Percentiles rank a stretch among this genome's conserved stretches.
phyloP scores from a whole-genome alignment of 2,888 invertebrate genomes.

The Drosophila seclusa region DNA sequence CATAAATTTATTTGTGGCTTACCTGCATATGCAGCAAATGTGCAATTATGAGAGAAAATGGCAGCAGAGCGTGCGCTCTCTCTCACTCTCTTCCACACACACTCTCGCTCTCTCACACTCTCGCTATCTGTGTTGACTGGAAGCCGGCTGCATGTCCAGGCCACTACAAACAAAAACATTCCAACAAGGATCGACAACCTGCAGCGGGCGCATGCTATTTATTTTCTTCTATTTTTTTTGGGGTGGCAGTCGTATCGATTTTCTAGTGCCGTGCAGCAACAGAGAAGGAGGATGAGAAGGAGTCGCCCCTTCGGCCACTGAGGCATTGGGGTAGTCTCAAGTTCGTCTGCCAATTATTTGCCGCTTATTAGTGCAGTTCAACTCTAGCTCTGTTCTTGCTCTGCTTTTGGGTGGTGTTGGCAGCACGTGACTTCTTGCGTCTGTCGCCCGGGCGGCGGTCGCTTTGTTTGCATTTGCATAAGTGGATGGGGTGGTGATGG shows the following conservation, averaged over 20 bases:
- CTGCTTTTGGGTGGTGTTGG: conserved; percentile 49
- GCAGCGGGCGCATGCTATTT: conserved; percentile 35
- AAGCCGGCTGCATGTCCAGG: conserved; percentile 45
- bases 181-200: conserved; percentile 76
- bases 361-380: conserved; percentile 69
- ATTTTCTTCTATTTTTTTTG: conserved; percentile 16
- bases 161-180: conserved; percentile 49
- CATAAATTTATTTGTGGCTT: conserved; percentile 34
- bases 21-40: conserved; percentile 42
- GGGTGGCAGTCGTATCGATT: conserved; percentile 69
- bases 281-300: conserved; percentile 1
- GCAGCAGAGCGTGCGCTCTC: conserved; percentile 2
- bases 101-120: neutral
- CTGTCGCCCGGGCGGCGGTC: conserved; percentile 37
- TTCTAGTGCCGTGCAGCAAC: conserved; percentile 59
- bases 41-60: conserved; percentile 33
- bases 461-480: conserved; percentile 74
- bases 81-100: conserved; percentile 2
- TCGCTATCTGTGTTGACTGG: conserved; percentile 28
- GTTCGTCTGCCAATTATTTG: conserved; percentile 79
- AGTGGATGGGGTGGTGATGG: conserved; percentile 28
- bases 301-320: conserved; percentile 30
- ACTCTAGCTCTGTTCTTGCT: conserved; percentile 14
- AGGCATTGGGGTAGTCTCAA: conserved; percentile 78
- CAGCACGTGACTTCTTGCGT: conserved; percentile 77